Conservation (phyloP, 2,888 invertebrate species). For the Orchestes rusci region DNA sequence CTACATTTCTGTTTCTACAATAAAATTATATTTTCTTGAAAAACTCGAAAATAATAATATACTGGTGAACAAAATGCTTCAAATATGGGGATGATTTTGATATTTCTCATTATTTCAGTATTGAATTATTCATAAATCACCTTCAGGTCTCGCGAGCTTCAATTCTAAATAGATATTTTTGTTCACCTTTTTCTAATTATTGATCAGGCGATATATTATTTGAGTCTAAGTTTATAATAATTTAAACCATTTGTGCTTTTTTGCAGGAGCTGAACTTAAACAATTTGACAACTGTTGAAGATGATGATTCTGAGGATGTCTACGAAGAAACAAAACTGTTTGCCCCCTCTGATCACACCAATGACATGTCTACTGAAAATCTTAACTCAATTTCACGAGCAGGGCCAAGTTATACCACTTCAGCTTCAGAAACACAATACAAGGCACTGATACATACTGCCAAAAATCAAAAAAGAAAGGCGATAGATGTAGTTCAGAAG, state of each 20-base stretch:
- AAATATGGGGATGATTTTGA: too few relatives aligned
- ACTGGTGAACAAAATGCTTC: too few relatives aligned
- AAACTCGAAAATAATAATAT: too few relatives aligned
- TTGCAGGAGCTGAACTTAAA: constrained; percentile 14
- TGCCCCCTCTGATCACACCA: constrained; percentile 12
- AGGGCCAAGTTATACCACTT: constrained; percentile 17
- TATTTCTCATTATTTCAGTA: too few relatives aligned
- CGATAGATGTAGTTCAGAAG: not conserved
- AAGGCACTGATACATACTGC: not conserved
- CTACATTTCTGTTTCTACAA: too few relatives aligned
- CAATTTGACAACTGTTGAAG: constrained; percentile 14
- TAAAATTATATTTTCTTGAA: too few relatives aligned
- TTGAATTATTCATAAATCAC: too few relatives aligned
- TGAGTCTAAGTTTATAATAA: not conserved
- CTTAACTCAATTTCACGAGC: constrained; percentile 13
- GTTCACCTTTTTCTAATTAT: too few relatives aligned
- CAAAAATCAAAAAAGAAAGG: not conserved
- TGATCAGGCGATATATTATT: too few relatives aligned
- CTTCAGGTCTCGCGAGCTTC: too few relatives aligned
- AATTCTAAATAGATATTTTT: too few relatives aligned
- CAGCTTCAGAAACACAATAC: constrained; percentile 10
- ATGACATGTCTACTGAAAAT: constrained; percentile 17
- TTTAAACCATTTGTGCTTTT: constrained; percentile 9
- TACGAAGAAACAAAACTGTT: constrained; percentile 15
- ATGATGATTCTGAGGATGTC: constrained; percentile 14